Conservation (phyloP, 2,888 invertebrate species). For the Diabrotica balteata region DNA sequence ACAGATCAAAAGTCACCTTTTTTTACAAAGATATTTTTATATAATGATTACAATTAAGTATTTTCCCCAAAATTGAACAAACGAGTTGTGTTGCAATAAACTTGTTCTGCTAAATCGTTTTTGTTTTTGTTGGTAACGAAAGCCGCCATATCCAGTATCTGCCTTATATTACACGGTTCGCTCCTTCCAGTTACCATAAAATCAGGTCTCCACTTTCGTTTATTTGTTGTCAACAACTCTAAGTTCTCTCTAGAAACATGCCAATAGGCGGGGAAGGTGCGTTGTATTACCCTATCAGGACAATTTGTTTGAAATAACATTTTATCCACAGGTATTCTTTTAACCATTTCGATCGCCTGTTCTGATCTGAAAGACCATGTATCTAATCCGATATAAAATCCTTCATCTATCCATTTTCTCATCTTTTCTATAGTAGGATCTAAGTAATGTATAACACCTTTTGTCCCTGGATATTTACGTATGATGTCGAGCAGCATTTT, state of each 20-base stretch:
- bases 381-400: conserved; percentile 90
- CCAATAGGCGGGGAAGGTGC: conserved; percentile 81
- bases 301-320: conserved; percentile 92
- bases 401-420: conserved; percentile 75
- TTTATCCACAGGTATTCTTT: conserved; percentile 78
- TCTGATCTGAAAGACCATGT: conserved; percentile 93
- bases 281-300: conserved; percentile 93
- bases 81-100: conserved; percentile 81
- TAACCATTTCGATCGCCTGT: conserved; percentile 81
- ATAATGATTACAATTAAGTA: no score
- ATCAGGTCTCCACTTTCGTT: conserved; percentile 83
- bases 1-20: no score
- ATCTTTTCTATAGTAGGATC: conserved; percentile 85
- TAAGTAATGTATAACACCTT: conserved; percentile 92
- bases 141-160: conserved; percentile 88
- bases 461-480: conserved; percentile 64
- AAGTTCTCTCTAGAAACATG: conserved; percentile 72
- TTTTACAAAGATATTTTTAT: no score
- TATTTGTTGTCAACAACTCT: conserved; percentile 74
- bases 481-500: conserved; percentile 81
- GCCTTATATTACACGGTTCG: conserved; percentile 90
- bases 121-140: conserved; percentile 77
- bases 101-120: conserved; percentile 72
- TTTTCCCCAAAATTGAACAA: conserved; percentile 64
- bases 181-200: conserved; percentile 87